Conservation (phyloP, 1,140 invertebrate genomes). For the Dreissena polymorpha region DNA sequence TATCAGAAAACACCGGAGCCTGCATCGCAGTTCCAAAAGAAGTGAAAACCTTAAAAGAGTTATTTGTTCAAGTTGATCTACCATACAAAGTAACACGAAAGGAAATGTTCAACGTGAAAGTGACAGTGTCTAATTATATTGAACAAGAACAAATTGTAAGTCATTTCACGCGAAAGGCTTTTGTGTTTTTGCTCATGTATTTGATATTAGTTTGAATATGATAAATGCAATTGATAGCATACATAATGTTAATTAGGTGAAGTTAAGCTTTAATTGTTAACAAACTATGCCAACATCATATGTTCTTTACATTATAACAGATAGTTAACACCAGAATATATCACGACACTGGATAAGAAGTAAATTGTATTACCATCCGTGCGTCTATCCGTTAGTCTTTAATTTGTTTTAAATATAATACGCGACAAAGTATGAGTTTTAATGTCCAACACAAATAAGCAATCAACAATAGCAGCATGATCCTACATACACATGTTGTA, state of each 20-base stretch:
- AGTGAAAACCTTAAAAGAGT: constrained; percentile 69
- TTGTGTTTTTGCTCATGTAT: neutral
- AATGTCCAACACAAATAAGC: no score
- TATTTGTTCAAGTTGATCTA: constrained; percentile 77
- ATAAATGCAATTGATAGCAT: neutral
- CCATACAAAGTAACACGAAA: constrained; percentile 75
- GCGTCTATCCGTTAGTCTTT: no score
- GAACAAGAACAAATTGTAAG: constrained; percentile 52
- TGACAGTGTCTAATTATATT: constrained; percentile 77
- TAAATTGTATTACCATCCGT: no score
- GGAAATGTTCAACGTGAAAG: constrained; percentile 77
- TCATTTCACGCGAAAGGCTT: constrained; percentile 63
- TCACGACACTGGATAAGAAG: no score
- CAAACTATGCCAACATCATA: neutral
- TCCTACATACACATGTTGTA: no score
- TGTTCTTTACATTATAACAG: neutral
- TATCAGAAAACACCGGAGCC: constrained; percentile 70
- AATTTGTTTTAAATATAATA: neutral
- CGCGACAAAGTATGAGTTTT: no score
- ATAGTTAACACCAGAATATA: no score
- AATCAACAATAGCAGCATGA: no score
- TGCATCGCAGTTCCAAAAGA: constrained; percentile 74
- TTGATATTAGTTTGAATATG: neutral
- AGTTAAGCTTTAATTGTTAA: no score
- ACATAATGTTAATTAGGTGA: neutral